Percentiles rank a stretch among this genome's conserved stretches.
These are phyloP conservation scores for Brachypteracias leptosomus DNA, from an alignment of 2,113 vertebrate species.

Conservation along the genomic window DNA sequence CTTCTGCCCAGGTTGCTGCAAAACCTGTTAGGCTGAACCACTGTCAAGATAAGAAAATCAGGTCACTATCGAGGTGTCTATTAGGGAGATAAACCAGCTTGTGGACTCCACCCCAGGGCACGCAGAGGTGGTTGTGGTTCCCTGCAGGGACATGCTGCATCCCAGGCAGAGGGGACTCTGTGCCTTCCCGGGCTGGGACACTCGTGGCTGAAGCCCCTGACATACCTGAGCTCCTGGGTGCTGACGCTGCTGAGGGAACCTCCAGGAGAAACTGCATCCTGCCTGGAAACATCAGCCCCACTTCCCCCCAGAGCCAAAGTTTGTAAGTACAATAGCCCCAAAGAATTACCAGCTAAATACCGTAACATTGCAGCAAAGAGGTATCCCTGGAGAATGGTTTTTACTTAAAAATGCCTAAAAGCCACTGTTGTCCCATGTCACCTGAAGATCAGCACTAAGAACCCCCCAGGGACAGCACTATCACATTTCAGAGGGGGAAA, in stretches of 20 bases:
- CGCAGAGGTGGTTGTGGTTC: accelerated
- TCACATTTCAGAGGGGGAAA: too few relatives aligned
- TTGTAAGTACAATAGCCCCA: accelerated
- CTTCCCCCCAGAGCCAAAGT: too few relatives aligned
- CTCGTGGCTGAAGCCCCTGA: accelerated
- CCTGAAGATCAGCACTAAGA: neutral
- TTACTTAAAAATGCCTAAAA: neutral
- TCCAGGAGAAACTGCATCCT: accelerated
- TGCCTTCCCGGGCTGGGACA: neutral
- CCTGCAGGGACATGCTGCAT: accelerated
- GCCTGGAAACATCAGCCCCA: neutral
- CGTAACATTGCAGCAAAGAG: accelerated
- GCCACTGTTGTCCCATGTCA: accelerated
- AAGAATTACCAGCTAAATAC: accelerated
- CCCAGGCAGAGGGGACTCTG: too few relatives aligned
- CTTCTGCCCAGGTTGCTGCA: neutral
- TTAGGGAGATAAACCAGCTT: neutral
- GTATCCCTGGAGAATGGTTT: accelerated
- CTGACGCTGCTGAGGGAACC: accelerated
- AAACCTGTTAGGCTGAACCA: neutral
- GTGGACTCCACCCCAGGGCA: accelerated
- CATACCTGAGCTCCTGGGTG: accelerated
- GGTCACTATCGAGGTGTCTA: accelerated
- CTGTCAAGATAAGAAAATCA: neutral
- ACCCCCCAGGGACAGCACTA: accelerated